Conservation (phyloP, 2,113 vertebrate genomes). For the Eclectus roratus region DNA sequence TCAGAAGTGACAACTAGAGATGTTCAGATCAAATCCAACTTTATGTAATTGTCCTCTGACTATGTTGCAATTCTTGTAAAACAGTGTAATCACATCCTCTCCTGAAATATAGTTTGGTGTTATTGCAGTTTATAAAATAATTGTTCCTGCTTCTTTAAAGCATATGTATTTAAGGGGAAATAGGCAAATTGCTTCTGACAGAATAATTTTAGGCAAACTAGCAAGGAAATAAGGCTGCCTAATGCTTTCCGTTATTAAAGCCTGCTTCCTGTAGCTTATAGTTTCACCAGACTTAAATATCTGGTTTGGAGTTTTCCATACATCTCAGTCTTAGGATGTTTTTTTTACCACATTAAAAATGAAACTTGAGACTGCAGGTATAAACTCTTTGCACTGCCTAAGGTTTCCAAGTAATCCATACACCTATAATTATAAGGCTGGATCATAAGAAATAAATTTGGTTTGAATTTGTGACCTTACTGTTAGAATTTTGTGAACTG, state of each 20-base stretch:
- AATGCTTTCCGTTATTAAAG: conserved; percentile 24
- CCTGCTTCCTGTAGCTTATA: not conserved
- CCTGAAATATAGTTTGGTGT: not conserved
- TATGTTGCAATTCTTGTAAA: not conserved
- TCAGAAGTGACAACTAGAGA: not conserved
- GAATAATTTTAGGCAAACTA: conserved; percentile 18
- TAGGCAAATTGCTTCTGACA: not conserved
- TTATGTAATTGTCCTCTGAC: not conserved
- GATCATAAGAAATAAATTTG: not conserved
- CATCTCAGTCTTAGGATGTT: not conserved
- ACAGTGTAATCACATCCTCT: not conserved
- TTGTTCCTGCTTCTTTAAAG: not conserved
- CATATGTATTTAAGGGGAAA: not conserved
- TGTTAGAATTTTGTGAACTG: not conserved
- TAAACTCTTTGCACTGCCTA: not conserved
- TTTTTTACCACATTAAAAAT: not conserved
- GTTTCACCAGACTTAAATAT: conserved; percentile 10
- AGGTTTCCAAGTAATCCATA: not conserved
- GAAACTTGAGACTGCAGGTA: not conserved
- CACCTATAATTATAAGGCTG: not conserved
- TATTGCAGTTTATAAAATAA: not conserved
- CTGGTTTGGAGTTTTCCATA: not conserved
- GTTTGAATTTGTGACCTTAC: not conserved
- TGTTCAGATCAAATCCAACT: not conserved
- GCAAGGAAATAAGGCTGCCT: not conserved